These are phyloP conservation scores for Azorinus chamasolen DNA, from an alignment of 2,888 invertebrate genomes.

Conservation along the genomic window DNA sequence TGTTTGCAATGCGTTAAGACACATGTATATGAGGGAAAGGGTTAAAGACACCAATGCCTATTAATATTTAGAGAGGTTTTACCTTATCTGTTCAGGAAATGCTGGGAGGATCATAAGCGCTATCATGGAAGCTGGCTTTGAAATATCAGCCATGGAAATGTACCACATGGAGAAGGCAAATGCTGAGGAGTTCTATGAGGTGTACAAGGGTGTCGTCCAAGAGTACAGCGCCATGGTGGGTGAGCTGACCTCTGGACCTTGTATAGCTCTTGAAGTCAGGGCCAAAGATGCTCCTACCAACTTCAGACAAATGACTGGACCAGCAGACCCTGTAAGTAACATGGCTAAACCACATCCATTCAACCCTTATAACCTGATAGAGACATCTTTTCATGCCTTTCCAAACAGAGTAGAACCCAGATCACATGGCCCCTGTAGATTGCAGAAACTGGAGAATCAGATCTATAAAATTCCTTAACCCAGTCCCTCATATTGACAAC, in stretches of 20 bases:
- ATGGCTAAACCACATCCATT: too few relatives aligned
- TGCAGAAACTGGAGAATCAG: too few relatives aligned
- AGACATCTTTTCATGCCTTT: too few relatives aligned
- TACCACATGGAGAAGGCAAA: conserved; percentile 92
- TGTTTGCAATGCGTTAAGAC: too few relatives aligned
- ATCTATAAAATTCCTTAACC: too few relatives aligned
- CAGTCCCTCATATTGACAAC: too few relatives aligned
- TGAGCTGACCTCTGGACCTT: conserved; percentile 94
- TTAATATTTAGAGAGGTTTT: too few relatives aligned
- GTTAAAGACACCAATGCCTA: too few relatives aligned
- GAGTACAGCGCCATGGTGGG: conserved; percentile 90
- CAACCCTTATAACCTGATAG: too few relatives aligned
- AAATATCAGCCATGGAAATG: conserved; percentile 92
- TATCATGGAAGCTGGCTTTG: conserved; percentile 92
- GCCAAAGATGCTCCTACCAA: conserved; percentile 85
- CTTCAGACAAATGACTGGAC: conserved; percentile 95
- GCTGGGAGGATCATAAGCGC: conserved; percentile 91
- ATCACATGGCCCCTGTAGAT: too few relatives aligned
- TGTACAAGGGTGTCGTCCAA: conserved; percentile 92
- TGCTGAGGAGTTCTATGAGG: conserved; percentile 96
- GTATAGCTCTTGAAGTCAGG: conserved; percentile 93
- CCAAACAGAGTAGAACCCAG: too few relatives aligned
- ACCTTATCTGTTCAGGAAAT: conserved; percentile 80
- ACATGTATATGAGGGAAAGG: too few relatives aligned
- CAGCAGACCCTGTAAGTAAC: conserved; percentile 93